phyloP scores from a whole-genome alignment of 1,140 invertebrate genomes.

The Drosophila simulans region DNA sequence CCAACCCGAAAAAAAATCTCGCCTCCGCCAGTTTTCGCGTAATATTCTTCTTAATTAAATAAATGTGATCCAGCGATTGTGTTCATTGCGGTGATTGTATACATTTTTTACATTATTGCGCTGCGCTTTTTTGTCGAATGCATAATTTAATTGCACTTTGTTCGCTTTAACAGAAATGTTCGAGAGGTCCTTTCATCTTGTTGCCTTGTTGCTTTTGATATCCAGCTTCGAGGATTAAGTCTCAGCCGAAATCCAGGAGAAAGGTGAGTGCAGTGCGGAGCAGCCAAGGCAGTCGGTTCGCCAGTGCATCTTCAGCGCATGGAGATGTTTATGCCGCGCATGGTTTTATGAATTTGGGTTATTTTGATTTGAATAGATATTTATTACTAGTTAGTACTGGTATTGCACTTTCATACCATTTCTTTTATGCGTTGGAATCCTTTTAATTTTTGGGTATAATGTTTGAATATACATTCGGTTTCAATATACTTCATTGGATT shows the following conservation, averaged over 20 bases:
- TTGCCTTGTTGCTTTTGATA: constrained; percentile 4
- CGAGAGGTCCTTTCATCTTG: constrained; percentile 8
- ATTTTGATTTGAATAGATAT: no score
- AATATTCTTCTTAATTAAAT: constrained; percentile 82
- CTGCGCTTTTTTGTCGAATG: constrained; percentile 4
- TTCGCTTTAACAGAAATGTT: constrained; percentile 43
- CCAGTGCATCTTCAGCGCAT: constrained; percentile 1
- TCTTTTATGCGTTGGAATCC: no score
- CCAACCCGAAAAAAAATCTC: not conserved
- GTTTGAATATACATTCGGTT: no score
- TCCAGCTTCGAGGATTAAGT: constrained; percentile 23
- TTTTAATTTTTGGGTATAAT: no score
- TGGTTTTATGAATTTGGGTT: constrained; percentile 3
- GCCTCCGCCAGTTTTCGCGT: constrained; percentile 42
- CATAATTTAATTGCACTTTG: constrained; percentile 58
- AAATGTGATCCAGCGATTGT: constrained; percentile 73
- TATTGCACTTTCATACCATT: no score
- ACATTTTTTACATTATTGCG: constrained; percentile 45
- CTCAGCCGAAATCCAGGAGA: constrained; percentile 1
- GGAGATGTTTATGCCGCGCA: constrained; percentile 12
- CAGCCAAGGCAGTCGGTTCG: not conserved
- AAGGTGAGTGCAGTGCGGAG: constrained; percentile 1
- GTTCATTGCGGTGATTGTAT: constrained; percentile 56
- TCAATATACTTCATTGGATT: no score
- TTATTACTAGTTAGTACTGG: no score